Conservation (phyloP, 2,797 vertebrate species). For the Schizopygopsis malacanthus region DNA sequence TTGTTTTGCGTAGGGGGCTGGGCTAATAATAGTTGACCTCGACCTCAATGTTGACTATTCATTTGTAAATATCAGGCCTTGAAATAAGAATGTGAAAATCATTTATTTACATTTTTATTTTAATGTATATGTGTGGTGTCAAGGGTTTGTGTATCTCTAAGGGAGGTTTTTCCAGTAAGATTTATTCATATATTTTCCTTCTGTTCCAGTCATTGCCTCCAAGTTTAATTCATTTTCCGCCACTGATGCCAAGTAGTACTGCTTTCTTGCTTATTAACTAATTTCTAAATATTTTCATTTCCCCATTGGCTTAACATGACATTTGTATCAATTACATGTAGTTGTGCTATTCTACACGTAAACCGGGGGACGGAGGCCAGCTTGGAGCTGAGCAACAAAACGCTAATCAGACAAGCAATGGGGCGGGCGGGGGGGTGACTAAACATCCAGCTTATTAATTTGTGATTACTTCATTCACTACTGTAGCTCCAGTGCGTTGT, state of each 20-base stretch:
- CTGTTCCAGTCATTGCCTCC: conserved; percentile 18
- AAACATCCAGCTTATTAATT: neutral
- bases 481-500: neutral
- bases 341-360: neutral
- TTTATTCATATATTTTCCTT: conserved; percentile 7
- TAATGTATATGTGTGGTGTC: neutral
- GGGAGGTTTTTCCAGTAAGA: neutral
- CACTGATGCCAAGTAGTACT: conserved; percentile 43
- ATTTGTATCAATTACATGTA: conserved; percentile 45
- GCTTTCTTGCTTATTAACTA: conserved; percentile 27
- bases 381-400: neutral
- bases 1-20: conserved; percentile 38
- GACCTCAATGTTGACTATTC: conserved; percentile 46
- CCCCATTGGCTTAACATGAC: conserved; percentile 24
- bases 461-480: neutral
- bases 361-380: neutral
- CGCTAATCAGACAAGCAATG: conserved; percentile 1
- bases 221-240: conserved; percentile 24
- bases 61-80: conserved; percentile 60
- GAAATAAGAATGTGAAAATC: conserved; percentile 38
- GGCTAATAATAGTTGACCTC: conserved; percentile 63
- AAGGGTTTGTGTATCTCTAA: neutral
- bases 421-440: neutral
- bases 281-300: conserved; percentile 27
- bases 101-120: conserved; percentile 41